Evolutionary conservation across 2,797 vertebrate species (phyloP).

Genomic region (Myiotriccus ornatus): DNA sequence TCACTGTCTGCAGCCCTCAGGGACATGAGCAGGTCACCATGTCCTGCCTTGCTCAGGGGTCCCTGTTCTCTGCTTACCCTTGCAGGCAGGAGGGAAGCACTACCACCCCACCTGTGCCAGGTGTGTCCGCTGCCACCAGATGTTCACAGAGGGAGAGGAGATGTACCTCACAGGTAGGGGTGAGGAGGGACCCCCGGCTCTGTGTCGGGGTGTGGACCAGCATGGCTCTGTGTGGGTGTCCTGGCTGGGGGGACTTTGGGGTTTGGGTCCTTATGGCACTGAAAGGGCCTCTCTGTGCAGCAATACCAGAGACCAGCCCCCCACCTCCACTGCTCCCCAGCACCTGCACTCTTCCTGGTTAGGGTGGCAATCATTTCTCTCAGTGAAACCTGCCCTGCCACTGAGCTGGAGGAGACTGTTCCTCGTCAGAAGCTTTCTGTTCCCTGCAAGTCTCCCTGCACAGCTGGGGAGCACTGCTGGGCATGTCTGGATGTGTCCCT

Average conservation of each 20-base stretch:
- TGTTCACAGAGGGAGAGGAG: constrained; percentile 98
- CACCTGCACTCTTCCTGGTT: background rate
- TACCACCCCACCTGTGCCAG: constrained; percentile 96
- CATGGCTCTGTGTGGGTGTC: accelerated
- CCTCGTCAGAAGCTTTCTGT: accelerated
- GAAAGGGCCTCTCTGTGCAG: background rate
- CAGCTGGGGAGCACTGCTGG: accelerated
- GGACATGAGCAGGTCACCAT: accelerated
- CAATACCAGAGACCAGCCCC: background rate
- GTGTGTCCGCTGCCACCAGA: constrained; percentile 93
- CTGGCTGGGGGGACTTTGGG: accelerated
- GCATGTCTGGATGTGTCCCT: background rate
- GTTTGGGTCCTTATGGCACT: accelerated
- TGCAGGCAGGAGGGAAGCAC: constrained; percentile 94
- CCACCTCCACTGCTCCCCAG: background rate
- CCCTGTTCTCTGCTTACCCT: background rate
- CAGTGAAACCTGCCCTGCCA: background rate
- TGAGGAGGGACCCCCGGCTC: background rate
- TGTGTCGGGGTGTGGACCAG: background rate
- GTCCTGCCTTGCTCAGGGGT: background rate
- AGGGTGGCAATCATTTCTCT: accelerated
- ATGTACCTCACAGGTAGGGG: constrained; percentile 96
- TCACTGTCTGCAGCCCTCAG: background rate
- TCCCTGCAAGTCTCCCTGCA: background rate
- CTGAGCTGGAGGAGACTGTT: background rate